Conservation (phyloP, 2,888 invertebrate species). For the Campoplex capitator region DNA sequence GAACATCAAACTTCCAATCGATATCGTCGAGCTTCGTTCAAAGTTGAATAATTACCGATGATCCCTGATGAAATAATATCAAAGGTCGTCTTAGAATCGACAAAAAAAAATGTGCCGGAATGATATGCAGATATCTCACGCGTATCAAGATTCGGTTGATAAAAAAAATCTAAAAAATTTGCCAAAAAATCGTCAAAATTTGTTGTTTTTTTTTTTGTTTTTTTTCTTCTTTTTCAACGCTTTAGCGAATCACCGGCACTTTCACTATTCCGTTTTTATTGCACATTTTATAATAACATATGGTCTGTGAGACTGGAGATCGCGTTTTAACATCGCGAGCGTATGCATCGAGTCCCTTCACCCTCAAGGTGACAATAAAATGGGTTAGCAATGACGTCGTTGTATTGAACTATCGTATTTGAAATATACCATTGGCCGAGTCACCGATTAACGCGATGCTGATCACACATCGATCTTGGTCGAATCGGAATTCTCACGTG, state of each 20-base stretch:
- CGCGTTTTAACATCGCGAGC: slow-evolving; percentile 63
- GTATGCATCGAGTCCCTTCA: slow-evolving; percentile 71
- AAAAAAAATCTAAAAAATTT: not conserved
- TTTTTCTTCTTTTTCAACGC: not conserved
- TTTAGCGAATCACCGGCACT: slow-evolving; percentile 58
- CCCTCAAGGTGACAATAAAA: slow-evolving; percentile 74
- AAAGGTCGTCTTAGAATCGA: too few species aligned
- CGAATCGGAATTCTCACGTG: slow-evolving; percentile 60
- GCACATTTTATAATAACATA: slow-evolving; percentile 53
- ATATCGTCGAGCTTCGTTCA: too few species aligned
- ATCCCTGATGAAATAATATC: too few species aligned
- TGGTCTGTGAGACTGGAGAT: slow-evolving; percentile 53
- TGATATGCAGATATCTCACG: too few species aligned
- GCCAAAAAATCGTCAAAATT: not conserved
- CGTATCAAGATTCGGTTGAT: not conserved
- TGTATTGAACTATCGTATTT: slow-evolving; percentile 50
- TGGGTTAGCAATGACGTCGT: slow-evolving; percentile 72
- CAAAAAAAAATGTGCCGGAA: too few species aligned
- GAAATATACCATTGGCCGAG: slow-evolving; percentile 43
- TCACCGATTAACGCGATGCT: slow-evolving; percentile 39
- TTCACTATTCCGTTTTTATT: slow-evolving; percentile 61
- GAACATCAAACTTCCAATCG: too few species aligned
- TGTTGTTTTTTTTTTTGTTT: not conserved
- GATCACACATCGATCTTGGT: slow-evolving; percentile 47
- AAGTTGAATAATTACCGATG: too few species aligned